phyloP scores from a whole-genome alignment of 2,888 invertebrate genomes.

The Clivina fossor region DNA sequence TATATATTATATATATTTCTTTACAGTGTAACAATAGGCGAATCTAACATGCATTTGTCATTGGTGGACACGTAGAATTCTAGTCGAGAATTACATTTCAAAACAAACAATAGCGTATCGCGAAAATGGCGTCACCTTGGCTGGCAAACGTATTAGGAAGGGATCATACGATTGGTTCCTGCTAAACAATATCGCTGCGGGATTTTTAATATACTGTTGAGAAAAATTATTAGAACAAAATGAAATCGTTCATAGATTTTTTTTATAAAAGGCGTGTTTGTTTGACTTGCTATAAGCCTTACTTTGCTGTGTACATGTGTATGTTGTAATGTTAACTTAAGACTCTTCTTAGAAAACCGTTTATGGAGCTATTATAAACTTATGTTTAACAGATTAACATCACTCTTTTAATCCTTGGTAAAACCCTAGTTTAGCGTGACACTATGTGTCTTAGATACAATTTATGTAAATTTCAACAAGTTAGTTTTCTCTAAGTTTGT shows the following conservation, averaged over 20 bases:
- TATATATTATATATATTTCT: too few species aligned
- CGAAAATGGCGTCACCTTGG: constrained; percentile 19
- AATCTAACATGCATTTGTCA: constrained; percentile 19
- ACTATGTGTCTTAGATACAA: too few species aligned
- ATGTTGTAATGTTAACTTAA: background rate
- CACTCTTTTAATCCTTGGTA: constrained; percentile 16
- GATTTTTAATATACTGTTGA: too few species aligned
- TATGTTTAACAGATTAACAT: constrained; percentile 27
- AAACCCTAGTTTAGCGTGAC: constrained; percentile 23
- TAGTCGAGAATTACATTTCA: constrained; percentile 15
- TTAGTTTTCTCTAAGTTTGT: too few species aligned
- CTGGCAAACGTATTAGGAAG: constrained; percentile 9
- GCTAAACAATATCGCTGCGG: constrained; percentile 5
- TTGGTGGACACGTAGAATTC: constrained; percentile 26
- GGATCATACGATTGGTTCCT: constrained; percentile 16
- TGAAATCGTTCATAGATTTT: too few species aligned
- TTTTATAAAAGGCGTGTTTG: too few species aligned
- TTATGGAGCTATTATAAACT: constrained; percentile 22
- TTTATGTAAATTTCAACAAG: too few species aligned
- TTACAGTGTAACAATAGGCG: constrained; percentile 25
- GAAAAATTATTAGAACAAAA: too few species aligned
- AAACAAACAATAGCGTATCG: constrained; percentile 8
- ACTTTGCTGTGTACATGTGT: too few species aligned
- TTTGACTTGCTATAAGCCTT: too few species aligned
- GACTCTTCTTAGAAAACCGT: constrained; percentile 12